Evolutionary conservation across 2,113 vertebrate species (phyloP).

Genomic region (Proteles cristata): DNA sequence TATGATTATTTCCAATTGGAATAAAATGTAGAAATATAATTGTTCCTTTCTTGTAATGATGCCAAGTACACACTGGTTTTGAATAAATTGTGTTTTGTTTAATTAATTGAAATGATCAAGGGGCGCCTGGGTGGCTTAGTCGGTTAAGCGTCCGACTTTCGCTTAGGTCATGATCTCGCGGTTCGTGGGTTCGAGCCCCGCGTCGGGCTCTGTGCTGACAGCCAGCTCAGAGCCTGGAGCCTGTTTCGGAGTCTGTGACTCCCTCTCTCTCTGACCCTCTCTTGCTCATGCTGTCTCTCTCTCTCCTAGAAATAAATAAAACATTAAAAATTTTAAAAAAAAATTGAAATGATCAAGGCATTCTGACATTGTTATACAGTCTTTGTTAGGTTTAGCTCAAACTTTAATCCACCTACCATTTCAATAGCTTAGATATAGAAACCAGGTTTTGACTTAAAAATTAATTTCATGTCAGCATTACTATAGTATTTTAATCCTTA

Average conservation of each 20-base stretch:
- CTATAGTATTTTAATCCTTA: neutral
- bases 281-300: no score
- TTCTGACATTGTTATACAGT: neutral
- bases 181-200: no score
- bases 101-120: neutral
- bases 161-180: no score
- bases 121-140: no score
- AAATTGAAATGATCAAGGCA: neutral
- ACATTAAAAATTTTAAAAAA: no score
- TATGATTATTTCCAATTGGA: neutral
- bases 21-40: neutral
- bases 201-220: no score
- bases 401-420: neutral
- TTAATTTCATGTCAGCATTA: neutral
- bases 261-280: no score
- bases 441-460: neutral
- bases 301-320: no score
- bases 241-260: no score
- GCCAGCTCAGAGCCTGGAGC: no score
- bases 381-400: slow-evolving; percentile 9
- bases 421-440: slow-evolving; percentile 33
- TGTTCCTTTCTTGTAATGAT: neutral
- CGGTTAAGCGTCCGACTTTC: no score
- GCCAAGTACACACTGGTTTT: neutral
- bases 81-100: slow-evolving; percentile 23